Evolutionary conservation across 2,797 vertebrate genomes (phyloP), one percentile per base, ranked within the genome.

Genomic region (Scarus forsteni): DNA sequence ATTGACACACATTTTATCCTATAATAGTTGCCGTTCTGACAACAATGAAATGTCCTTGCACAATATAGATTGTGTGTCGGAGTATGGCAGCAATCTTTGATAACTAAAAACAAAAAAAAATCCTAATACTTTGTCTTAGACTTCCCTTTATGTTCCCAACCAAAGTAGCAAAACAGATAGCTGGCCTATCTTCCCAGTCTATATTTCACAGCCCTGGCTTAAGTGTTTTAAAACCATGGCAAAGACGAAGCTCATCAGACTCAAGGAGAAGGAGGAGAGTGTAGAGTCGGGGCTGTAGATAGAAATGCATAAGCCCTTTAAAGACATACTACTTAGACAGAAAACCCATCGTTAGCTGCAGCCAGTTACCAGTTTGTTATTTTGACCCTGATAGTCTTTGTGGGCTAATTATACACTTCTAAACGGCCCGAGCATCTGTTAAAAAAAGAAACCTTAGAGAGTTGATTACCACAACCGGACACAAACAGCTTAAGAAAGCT

Each of bases 261-360:
- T 64, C 48, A 39, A 49, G 64, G 53, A 74, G 27, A 27, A 27
- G 38, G 38, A 74, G 74, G 79, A 38, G 53, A 71, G 74, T 13
- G 0, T 8, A 42, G 59, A 70, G 66, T 73, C 85, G 81, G 80
- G 77, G 83, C 73, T 59, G 65, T 8, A 3, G 74, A 89, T 86
- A 89, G 86, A 86, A 84, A 89, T 48, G 63, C 63, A 74, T 79
- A 83, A 89, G 74, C 70, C 57, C 57, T 64, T 73, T 81, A 68
- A 81, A 85, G 80, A 69, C 12, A 12, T 56, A 67, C 9, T 73
- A 57, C 72, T 74, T 53, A 55, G 70, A 79, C 63, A 62, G 8
- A 27, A 60, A 75, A 38, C 5, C 15, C 49, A 27, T 16, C 3
- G 10, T 10, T 16, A 13, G 18, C 57, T 45, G 60, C 46, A 57